Base-by-base conservation (phyloP, 2,797 vertebrate species). In the Onychomys arenicola region DNA sequence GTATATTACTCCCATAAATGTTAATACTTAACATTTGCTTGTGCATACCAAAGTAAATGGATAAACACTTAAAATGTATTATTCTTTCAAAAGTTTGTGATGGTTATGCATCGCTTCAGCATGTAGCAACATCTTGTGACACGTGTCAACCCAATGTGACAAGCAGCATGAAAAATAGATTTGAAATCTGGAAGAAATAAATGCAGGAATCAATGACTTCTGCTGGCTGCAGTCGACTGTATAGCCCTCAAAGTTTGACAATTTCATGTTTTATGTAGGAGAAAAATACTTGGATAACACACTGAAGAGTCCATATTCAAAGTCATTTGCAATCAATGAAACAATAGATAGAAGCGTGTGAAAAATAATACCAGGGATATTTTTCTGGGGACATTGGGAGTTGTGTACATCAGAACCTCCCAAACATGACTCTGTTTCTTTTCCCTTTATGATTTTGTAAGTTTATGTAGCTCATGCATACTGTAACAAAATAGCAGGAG, bases 201-300 rank as follows among this genome's bases (percentile, higher is more conserved):
- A 98, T 93, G 96, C 95, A n/a, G 89, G 96, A 97, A 97, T 97
- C 97, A 93, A 89, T 96, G 98, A 97, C 80, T 98, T 96, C 96
- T 96, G 89, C 95, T 95, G 97, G 97, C 98, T 95, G 88, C 96
- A 94, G 83, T 97, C 98, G 98, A 97, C 98, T 97, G 89, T 96
- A 90, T 89, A 73, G 96, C 94, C 85, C 85, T 96, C 94, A 2
- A 86, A 0, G 21, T 90, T 97, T 93, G 96, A 94, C 65, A 84
- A 89, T 96, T 92, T 86, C 97, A 98, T 98, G 97, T 98, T 98
- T 98, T 98, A 98, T 98, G 97, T 95, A 98, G 63, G 97, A 97
- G 96, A 81, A 94, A 96, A 90, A 96, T 87, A 95, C 87, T 95
- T 52, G 76, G 63, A 91, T 91, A 97, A 97, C 73, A 94, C 23